Conservation (phyloP, 1,140 invertebrate species). For the Chironomus striatipennis region DNA sequence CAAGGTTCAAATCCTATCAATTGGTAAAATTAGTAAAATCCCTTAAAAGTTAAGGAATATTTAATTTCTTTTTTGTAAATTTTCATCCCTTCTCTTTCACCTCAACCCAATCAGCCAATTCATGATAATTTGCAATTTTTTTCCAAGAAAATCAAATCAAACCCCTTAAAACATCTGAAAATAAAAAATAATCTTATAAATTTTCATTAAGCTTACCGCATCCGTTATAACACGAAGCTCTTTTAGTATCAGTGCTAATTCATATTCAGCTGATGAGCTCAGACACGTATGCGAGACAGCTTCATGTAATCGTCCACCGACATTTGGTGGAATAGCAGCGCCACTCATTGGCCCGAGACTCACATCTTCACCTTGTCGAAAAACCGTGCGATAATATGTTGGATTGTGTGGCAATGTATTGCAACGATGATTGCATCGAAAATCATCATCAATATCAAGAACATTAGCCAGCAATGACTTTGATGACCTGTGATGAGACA, state of each 20-base stretch:
- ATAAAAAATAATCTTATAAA: neutral
- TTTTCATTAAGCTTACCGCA: conserved; percentile 40
- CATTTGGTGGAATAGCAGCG: conserved; percentile 24
- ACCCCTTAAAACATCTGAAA: neutral
- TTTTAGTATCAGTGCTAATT: conserved; percentile 86
- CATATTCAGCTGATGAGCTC: conserved; percentile 60
- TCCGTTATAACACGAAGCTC: conserved; percentile 77
- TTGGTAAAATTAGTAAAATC: too few species aligned
- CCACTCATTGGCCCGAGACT: conserved; percentile 45
- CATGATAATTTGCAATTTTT: neutral
- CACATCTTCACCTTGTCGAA: conserved; percentile 41
- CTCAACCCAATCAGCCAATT: neutral
- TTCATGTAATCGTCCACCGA: conserved; percentile 36
- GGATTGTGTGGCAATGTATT: conserved; percentile 38
- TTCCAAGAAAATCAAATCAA: neutral
- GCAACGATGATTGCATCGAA: conserved; percentile 52
- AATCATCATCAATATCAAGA: conserved; percentile 88
- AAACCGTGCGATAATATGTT: conserved; percentile 39
- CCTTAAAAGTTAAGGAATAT: too few species aligned
- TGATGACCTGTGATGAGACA: conserved; percentile 58
- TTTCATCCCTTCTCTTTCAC: neutral
- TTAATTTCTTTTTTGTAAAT: too few species aligned
- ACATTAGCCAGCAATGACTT: conserved; percentile 92
- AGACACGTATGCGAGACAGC: conserved; percentile 49
- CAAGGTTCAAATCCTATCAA: too few species aligned